A percentile compares a stretch with the other conserved stretches of the same genome.
phyloP scores from a whole-genome alignment of 1,140 invertebrate genomes.

The Zaprionus davidi region DNA sequence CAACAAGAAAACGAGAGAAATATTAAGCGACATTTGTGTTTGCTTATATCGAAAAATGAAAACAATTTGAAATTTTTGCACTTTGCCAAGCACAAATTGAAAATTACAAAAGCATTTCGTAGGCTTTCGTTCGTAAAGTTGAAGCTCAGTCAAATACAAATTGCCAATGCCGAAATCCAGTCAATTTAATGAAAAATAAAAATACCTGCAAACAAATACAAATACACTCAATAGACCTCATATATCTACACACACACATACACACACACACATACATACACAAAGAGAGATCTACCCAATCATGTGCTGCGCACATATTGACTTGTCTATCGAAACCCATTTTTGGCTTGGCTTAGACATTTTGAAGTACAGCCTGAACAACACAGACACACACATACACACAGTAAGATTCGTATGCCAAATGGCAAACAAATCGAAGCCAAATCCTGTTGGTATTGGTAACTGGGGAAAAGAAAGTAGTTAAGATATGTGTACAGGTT shows the following conservation, averaged over 20 bases:
- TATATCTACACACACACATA: neutral
- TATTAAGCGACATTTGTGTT: neutral
- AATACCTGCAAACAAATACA: slow-evolving; percentile 29
- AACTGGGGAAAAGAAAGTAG: slow-evolving; percentile 1
- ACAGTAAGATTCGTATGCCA: slow-evolving; percentile 49
- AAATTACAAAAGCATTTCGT: slow-evolving; percentile 5
- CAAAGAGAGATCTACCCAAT: neutral
- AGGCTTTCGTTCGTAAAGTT: neutral
- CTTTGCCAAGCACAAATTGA: neutral
- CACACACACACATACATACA: no score
- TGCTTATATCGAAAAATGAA: neutral
- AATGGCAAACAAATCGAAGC: slow-evolving; percentile 44
- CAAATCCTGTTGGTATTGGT: slow-evolving; percentile 17
- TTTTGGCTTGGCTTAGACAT: slow-evolving; percentile 59
- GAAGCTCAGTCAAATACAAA: neutral
- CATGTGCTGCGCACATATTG: slow-evolving; percentile 28
- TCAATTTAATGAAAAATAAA: slow-evolving; percentile 70
- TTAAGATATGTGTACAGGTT: slow-evolving; percentile 28
- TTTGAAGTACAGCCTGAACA: slow-evolving; percentile 12
- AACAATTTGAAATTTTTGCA: slow-evolving; percentile 1
- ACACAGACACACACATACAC: slow-evolving; percentile 25
- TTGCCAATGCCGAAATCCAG: slow-evolving; percentile 52
- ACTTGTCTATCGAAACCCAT: slow-evolving; percentile 54
- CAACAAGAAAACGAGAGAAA: neutral
- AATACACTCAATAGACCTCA: neutral